Evolutionary conservation across 2,888 invertebrate genomes (phyloP).

Genomic region (Ischnus inquisitorius): DNA sequence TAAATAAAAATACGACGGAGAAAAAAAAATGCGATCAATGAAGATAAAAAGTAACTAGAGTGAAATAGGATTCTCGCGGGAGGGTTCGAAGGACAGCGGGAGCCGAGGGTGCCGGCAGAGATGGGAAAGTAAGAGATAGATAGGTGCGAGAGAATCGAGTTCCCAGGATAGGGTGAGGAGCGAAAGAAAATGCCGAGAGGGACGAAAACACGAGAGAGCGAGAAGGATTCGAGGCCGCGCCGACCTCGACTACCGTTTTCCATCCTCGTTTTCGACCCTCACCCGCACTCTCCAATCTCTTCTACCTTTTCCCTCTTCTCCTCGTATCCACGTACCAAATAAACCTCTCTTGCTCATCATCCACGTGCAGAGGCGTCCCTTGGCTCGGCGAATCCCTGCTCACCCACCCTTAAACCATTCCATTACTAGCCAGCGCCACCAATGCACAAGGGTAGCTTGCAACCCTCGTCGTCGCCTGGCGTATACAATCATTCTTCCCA

Average conservation of each 20-base stretch:
- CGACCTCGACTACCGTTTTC: slow-evolving; percentile 70
- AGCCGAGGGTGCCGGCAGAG: slow-evolving; percentile 27
- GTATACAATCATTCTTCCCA: slow-evolving; percentile 42
- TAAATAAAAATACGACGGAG: not conserved
- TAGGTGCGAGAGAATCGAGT: slow-evolving; percentile 25
- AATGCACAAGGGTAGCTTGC: slow-evolving; percentile 15
- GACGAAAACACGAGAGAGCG: slow-evolving; percentile 35
- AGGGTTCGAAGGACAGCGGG: slow-evolving; percentile 34
- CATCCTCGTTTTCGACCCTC: slow-evolving; percentile 73
- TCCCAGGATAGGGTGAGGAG: slow-evolving; percentile 24
- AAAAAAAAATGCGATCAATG: not conserved
- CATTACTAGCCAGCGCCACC: slow-evolving; percentile 29
- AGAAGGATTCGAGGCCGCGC: slow-evolving; percentile 67
- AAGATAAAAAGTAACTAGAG: slow-evolving; percentile 24
- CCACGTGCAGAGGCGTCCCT: slow-evolving; percentile 42
- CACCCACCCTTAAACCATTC: slow-evolving; percentile 49
- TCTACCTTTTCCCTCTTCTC: slow-evolving; percentile 36
- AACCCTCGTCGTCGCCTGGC: slow-evolving; percentile 37
- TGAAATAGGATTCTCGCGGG: slow-evolving; percentile 24
- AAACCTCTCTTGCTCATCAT: slow-evolving; percentile 48
- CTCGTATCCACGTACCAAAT: slow-evolving; percentile 23
- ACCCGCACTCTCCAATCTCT: slow-evolving; percentile 44
- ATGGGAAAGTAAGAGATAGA: slow-evolving; percentile 49
- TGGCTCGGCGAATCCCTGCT: slow-evolving; percentile 28
- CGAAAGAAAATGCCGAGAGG: slow-evolving; percentile 23